Conservation (phyloP, 2,113 vertebrate genomes). For the Ophiodon elongatus region DNA sequence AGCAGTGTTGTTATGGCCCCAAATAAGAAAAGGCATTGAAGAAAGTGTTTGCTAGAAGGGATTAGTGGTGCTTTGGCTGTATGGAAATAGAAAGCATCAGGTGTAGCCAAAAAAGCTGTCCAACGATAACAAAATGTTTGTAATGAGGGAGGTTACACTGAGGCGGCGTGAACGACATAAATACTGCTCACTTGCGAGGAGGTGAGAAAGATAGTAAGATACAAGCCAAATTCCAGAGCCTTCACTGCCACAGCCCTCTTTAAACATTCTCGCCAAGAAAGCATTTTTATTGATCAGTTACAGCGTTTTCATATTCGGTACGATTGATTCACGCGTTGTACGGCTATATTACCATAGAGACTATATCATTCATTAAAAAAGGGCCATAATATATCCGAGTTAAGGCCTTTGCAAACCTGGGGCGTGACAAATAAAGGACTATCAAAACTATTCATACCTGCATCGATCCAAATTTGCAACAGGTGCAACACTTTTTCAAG, state of each 20-base stretch:
- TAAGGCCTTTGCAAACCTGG: background rate
- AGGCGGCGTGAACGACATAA: background rate
- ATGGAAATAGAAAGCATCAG: background rate
- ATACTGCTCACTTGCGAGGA: background rate
- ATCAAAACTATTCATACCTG: background rate
- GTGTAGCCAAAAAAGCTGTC: slow-evolving; percentile 4
- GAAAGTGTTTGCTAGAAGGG: background rate
- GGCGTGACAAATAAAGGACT: background rate
- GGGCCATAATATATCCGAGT: background rate
- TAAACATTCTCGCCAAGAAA: background rate
- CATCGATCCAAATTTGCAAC: background rate
- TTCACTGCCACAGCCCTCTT: background rate
- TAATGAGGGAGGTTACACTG: background rate
- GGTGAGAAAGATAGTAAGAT: background rate
- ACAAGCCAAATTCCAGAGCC: background rate
- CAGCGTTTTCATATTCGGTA: background rate
- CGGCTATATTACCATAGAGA: background rate
- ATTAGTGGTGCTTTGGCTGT: background rate
- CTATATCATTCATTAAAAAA: background rate
- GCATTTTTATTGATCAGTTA: background rate
- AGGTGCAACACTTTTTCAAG: background rate
- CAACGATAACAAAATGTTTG: background rate
- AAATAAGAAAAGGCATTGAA: background rate
- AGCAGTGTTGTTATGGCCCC: background rate
- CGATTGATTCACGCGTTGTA: background rate